Conservation (phyloP, 2,797 vertebrate genomes). For the Sternarchorhynchus goeldii region DNA sequence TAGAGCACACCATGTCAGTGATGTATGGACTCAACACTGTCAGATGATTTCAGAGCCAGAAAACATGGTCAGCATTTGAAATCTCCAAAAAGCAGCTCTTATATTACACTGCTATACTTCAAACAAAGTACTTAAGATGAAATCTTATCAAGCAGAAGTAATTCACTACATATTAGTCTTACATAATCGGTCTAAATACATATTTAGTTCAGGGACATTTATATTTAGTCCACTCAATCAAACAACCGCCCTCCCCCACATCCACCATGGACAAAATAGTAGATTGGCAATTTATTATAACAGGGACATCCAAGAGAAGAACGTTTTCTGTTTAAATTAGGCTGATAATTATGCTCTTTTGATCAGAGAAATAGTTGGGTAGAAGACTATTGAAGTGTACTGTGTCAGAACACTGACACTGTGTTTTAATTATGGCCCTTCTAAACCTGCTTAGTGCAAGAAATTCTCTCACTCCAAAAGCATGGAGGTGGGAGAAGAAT, state of each 20-base stretch:
- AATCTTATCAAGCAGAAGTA: not conserved
- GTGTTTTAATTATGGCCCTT: slow-evolving; percentile 42
- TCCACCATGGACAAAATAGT: slow-evolving; percentile 2
- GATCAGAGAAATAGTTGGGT: slow-evolving; percentile 36
- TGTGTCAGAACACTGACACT: slow-evolving; percentile 38
- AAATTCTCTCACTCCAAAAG: slow-evolving; percentile 30
- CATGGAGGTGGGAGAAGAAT: slow-evolving; percentile 16
- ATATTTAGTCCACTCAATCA: too few relatives aligned
- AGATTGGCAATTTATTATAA: slow-evolving; percentile 9
- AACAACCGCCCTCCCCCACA: not conserved
- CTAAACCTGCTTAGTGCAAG: slow-evolving; percentile 23
- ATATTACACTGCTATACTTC: slow-evolving; percentile 4
- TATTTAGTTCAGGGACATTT: too few relatives aligned
- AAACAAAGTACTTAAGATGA: not conserved
- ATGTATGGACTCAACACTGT: slow-evolving; percentile 6
- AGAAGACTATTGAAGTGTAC: slow-evolving; percentile 21
- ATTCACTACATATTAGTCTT: slow-evolving; percentile 8
- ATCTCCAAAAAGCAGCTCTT: slow-evolving; percentile 15
- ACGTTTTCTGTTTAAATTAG: slow-evolving; percentile 17
- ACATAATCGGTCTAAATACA: too few relatives aligned
- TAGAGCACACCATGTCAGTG: slow-evolving; percentile 3
- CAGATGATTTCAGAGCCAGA: slow-evolving; percentile 5
- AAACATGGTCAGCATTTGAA: slow-evolving; percentile 11
- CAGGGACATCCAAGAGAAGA: slow-evolving; percentile 23
- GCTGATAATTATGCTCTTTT: slow-evolving; percentile 30